Conservation (phyloP, 2,888 invertebrate genomes). For the Deilephila elpenor region DNA sequence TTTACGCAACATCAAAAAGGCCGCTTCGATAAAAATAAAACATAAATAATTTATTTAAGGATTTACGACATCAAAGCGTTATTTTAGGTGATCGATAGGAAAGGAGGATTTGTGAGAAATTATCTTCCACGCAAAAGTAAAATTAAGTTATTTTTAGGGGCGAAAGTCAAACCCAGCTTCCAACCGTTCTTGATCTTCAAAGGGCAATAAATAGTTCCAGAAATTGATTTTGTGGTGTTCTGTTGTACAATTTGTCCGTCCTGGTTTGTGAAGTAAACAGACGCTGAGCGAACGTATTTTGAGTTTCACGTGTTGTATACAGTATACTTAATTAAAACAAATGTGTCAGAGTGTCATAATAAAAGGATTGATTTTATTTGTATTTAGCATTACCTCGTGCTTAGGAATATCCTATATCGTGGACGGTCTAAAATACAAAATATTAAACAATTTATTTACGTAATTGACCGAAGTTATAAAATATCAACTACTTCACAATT, state of each 20-base stretch:
- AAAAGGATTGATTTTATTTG: too few species aligned
- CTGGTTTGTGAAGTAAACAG: slow-evolving; percentile 4
- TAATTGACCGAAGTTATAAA: too few species aligned
- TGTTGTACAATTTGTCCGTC: neutral
- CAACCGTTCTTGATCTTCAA: neutral
- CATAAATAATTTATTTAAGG: neutral
- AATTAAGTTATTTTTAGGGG: neutral
- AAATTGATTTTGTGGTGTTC: neutral
- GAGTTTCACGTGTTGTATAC: too few species aligned
- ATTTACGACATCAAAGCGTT: neutral
- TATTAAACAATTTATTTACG: too few species aligned
- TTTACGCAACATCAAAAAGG: too few species aligned
- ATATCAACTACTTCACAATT: too few species aligned
- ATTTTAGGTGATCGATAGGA: neutral
- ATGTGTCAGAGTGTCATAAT: too few species aligned
- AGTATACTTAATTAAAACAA: too few species aligned
- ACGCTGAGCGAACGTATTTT: neutral
- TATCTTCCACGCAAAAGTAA: neutral
- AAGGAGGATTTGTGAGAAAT: neutral
- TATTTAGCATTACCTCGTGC: too few species aligned
- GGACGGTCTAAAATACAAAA: too few species aligned
- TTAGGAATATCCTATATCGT: too few species aligned
- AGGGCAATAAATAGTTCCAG: neutral
- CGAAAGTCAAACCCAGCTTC: neutral
- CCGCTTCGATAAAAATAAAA: neutral